Evolutionary conservation across 2,797 vertebrate species (phyloP).

Genomic region (Enteromius afrohamiltoni): DNA sequence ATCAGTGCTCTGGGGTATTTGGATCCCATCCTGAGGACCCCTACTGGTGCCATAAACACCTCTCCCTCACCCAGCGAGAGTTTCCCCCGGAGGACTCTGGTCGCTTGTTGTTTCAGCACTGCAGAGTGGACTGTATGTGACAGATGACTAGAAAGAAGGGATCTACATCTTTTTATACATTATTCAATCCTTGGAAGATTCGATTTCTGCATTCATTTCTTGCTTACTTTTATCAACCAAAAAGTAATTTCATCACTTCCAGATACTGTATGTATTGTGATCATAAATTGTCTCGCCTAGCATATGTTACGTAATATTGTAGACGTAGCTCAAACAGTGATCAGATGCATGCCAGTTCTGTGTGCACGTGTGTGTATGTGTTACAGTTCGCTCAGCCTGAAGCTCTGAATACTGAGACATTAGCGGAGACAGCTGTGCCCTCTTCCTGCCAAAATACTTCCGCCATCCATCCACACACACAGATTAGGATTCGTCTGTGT

Average conservation of each 20-base stretch:
- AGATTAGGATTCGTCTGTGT: not conserved
- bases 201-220: too few species aligned
- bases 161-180: not conserved
- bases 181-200: not conserved
- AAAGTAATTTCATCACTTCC: not conserved
- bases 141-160: not conserved
- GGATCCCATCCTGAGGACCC: slow-evolving; percentile 15
- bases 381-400: slow-evolving; percentile 31
- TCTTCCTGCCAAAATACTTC: slow-evolving; percentile 63
- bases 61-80: not conserved
- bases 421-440: slow-evolving; percentile 72
- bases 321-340: not conserved
- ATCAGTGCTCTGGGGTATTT: not conserved
- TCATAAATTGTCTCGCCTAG: not conserved
- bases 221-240: not conserved
- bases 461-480: slow-evolving; percentile 6
- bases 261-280: slow-evolving; percentile 5
- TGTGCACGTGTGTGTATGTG: slow-evolving; percentile 42
- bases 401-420: slow-evolving; percentile 55
- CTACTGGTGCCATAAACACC: slow-evolving; percentile 16
- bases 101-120: slow-evolving; percentile 15
- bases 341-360: slow-evolving; percentile 3
- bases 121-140: not conserved
- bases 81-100: slow-evolving; percentile 20
- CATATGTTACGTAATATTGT: slow-evolving; percentile 22